Evolutionary conservation across 2,888 invertebrate species (phyloP).

Genomic region (Agrotis clavis): DNA sequence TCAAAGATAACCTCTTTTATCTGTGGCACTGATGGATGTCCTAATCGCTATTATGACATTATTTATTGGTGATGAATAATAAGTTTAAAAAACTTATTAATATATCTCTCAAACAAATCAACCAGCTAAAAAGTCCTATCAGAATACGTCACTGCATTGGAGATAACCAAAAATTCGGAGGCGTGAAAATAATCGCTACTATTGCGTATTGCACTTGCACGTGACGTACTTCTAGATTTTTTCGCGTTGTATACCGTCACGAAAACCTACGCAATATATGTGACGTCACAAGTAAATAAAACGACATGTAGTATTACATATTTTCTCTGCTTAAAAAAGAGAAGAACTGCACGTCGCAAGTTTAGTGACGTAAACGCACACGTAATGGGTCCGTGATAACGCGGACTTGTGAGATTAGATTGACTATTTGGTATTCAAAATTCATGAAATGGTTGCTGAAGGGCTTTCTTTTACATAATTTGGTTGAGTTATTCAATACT

Average conservation of each 20-base stretch:
- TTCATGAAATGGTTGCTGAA: background rate
- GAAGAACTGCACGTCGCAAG: background rate
- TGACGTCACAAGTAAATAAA: conserved; percentile 13
- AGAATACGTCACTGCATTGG: conserved; percentile 5
- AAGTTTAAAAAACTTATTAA: too few relatives aligned
- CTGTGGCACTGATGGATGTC: too few relatives aligned
- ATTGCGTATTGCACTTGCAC: background rate
- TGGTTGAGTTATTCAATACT: background rate
- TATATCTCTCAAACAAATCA: background rate
- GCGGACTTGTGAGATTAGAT: background rate
- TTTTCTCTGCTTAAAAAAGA: too few relatives aligned
- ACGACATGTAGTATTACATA: background rate
- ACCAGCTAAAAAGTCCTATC: background rate
- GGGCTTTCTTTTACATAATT: background rate
- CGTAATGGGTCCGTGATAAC: conserved; percentile 18
- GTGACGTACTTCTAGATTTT: background rate
- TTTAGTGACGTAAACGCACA: conserved; percentile 1
- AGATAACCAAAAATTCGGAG: background rate
- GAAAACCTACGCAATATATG: background rate
- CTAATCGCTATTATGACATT: too few relatives aligned
- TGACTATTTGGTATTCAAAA: background rate
- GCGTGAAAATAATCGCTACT: background rate
- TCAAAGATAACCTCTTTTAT: too few relatives aligned
- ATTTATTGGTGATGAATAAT: too few relatives aligned
- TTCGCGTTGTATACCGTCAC: conserved; percentile 8